Evolutionary conservation across 1,140 invertebrate species (phyloP).

Genomic region (Berghia stephanieae): DNA sequence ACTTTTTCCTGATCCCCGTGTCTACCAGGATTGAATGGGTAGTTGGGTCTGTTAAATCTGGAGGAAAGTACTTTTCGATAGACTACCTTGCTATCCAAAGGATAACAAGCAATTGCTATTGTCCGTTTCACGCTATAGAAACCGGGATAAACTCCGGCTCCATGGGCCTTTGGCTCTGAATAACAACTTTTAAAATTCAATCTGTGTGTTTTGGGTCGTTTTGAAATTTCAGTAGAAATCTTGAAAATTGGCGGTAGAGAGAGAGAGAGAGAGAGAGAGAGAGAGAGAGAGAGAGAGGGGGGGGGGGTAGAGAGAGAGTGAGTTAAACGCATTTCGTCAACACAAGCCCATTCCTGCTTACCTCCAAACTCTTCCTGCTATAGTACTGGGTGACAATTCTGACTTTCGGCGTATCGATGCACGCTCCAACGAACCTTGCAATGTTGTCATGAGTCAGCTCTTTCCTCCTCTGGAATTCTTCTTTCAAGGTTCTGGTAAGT

Average conservation of each 20-base stretch:
- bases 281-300: conserved; percentile 23
- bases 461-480: conserved; percentile 95
- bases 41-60: too few species aligned
- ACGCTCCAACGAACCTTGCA: conserved; percentile 96
- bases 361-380: conserved; percentile 77
- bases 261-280: conserved; percentile 25
- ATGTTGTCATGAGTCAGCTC: conserved; percentile 93
- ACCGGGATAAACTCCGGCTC: too few species aligned
- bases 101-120: too few species aligned
- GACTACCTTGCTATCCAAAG: too few species aligned
- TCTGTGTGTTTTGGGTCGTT: too few species aligned
- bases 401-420: conserved; percentile 83
- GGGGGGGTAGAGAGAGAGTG: conserved; percentile 11
- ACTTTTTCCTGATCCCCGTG: too few species aligned
- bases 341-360: conserved; percentile 33
- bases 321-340: neutral
- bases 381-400: conserved; percentile 92
- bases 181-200: too few species aligned
- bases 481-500: conserved; percentile 91
- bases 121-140: too few species aligned
- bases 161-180: too few species aligned
- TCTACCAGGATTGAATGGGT: too few species aligned
- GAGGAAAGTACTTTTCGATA: too few species aligned
- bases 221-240: too few species aligned
- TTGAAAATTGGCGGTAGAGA: neutral